Evolutionary conservation across 2,888 invertebrate species (phyloP), one percentile per base, ranked within the genome.

Genomic region (Tipula vernalis): DNA sequence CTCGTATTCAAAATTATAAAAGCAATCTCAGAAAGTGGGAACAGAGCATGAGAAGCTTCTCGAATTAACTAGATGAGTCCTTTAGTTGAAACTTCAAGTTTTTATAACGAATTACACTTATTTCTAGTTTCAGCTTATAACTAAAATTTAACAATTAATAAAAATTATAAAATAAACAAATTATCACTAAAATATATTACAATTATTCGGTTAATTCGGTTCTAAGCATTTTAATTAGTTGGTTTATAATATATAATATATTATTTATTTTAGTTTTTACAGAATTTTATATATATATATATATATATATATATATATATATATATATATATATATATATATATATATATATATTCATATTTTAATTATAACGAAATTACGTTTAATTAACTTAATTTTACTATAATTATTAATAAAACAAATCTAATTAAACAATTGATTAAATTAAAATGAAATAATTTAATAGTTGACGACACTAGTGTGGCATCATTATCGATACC

Each of bases 401-500:
- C 84, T 84, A 84, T 28, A 71, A 71, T 28, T 2, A 71, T 3
- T 28, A 71, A 71, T 71, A 28, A 8, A 28, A 71, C 28, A 71
- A 10, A 71, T 2, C 71, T 71, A 71, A 71, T 12, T 10, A 71
- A 71, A 71, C 28, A 28, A 18, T 71, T 71, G 28, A 10, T 71
- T 28, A 71, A 71, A 8, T 28, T 71, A 71, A 41, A 42, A 71
- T 71, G 28, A 86, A 44, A 86, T 47, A 86, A 36, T 86, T 86
- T 86, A 36, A 13, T 18, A 15, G 36, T 86, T n/a, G 86, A 86
- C 10, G 86, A 86, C 3, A 51, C 86, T 51, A 86, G 15, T 10
- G 86, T 86, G 51, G 86, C 87, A 47, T 90, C 91, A 89, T 91
- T 91, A 89, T 90, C 87, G 89, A 87, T 88, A 44, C 88, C 88